Percentiles rank a stretch among this genome's conserved stretches.
Conservation (phyloP, 2,113 vertebrate species). For the Chinchilla lanigera region DNA sequence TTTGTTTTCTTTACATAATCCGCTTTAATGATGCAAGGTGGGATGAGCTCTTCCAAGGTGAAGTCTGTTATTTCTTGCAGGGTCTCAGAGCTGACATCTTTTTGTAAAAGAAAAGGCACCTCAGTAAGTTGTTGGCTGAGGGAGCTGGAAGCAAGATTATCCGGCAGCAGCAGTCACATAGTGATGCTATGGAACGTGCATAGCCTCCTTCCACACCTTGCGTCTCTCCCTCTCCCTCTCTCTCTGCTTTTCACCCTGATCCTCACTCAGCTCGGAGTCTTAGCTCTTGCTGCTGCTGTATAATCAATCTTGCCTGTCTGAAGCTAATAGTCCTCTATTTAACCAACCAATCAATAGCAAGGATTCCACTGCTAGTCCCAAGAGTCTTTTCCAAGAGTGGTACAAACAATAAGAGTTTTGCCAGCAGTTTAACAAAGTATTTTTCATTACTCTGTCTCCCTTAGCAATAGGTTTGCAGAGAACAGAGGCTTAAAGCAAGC, state of each 20-base stretch:
- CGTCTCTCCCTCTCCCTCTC: conserved; percentile 31
- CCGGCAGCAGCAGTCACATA: conserved; percentile 77
- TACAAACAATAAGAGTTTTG: conserved; percentile 84
- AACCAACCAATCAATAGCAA: conserved; percentile 90
- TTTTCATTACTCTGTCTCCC: conserved; percentile 82
- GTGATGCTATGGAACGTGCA: conserved; percentile 36
- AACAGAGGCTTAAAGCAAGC: conserved; percentile 55
- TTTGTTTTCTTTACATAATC: conserved; percentile 77
- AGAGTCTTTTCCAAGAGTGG: conserved; percentile 81
- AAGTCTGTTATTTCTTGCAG: conserved; percentile 80
- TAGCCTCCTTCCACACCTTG: background rate
- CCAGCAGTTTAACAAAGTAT: conserved; percentile 82
- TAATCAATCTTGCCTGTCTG: conserved; percentile 89
- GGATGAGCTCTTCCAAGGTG: conserved; percentile 84
- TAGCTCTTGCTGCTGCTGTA: conserved; percentile 84
- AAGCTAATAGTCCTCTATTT: conserved; percentile 88
- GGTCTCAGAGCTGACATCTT: conserved; percentile 80
- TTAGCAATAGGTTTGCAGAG: conserved; percentile 54
- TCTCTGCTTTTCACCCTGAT: conserved; percentile 53
- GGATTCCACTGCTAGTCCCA: conserved; percentile 82
- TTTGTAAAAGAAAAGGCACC: conserved; percentile 79
- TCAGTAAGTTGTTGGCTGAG: conserved; percentile 84
- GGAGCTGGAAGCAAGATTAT: conserved; percentile 74
- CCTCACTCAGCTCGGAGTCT: conserved; percentile 82
- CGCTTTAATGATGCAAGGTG: conserved; percentile 78